Conservation (phyloP, 2,888 invertebrate species). For the Heliconius hortense region DNA sequence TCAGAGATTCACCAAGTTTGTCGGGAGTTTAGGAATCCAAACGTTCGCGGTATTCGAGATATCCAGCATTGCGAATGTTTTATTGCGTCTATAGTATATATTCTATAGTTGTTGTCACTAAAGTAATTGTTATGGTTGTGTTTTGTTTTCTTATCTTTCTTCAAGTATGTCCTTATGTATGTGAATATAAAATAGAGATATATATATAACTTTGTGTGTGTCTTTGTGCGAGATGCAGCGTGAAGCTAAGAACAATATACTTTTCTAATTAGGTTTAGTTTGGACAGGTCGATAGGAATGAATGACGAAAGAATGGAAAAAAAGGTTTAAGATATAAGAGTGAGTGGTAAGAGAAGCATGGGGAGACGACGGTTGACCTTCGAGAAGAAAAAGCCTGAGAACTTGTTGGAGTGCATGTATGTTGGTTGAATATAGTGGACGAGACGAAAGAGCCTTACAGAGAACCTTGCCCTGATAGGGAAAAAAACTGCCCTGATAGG, state of each 20-base stretch:
- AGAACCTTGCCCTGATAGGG: too few species aligned
- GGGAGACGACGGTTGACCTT: not conserved
- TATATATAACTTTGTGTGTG: too few species aligned
- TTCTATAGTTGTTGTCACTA: slow-evolving; percentile 52
- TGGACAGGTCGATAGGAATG: not conserved
- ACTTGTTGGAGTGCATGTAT: too few species aligned
- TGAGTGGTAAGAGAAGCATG: not conserved
- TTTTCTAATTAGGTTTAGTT: not conserved
- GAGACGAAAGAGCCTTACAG: too few species aligned
- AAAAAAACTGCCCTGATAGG: too few species aligned
- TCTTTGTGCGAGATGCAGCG: too few species aligned
- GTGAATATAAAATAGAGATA: not conserved
- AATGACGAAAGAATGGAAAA: not conserved
- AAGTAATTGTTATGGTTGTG: slow-evolving; percentile 44
- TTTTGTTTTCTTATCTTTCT: slow-evolving; percentile 20
- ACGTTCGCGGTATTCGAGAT: slow-evolving; percentile 62
- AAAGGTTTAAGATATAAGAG: not conserved
- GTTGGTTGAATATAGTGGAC: too few species aligned
- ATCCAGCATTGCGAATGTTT: slow-evolving; percentile 57
- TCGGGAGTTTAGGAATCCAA: slow-evolving; percentile 61
- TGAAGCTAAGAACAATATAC: not conserved
- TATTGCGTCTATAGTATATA: slow-evolving; percentile 60
- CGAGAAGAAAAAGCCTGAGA: not conserved
- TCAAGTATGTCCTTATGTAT: not conserved
- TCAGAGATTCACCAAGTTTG: slow-evolving; percentile 55